Base-by-base conservation (phyloP, 2,113 vertebrate genomes). In the Gracilinanus agilis region DNA sequence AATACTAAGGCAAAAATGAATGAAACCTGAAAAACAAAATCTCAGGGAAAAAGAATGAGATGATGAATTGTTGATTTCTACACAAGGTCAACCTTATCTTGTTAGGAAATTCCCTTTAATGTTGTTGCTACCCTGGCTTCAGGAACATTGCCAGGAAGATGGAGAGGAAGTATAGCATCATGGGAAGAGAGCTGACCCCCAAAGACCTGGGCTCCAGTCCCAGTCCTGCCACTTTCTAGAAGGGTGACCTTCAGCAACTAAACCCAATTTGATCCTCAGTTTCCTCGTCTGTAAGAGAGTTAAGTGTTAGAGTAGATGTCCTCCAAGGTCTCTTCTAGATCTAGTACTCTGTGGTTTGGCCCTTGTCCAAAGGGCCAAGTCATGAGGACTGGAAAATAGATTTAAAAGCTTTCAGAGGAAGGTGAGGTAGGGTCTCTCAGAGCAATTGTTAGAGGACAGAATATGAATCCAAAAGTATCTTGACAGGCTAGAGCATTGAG, bases 31-130 rank as follows among this genome's bases (percentile, higher is more conserved):
- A 44, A 83, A 83, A 55, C 27, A 40, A 83, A 3, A 44, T 44
- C 29, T 93, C 92, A 92, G 93, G 90, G 95, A 53, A 53, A 88
- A 54, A 95, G 16, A 91, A 93, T 29, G 40, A 54, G 0, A 0
- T 5, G 53, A 40, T 19, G 40, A 44, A 55, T 54, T 55, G 44
- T 67, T 53, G 67, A 90, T 24, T 93, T 55, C 90, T 12, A 92
- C 67, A 90, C 61, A 24, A 55, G 44, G 61, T 44, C 89, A 9
- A 75, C 19, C 11, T 67, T 61, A 44, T 90, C 92, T 94, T 88
- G 75, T 94, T 53, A 7, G 44, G 90, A 93, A 89, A 53, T 55
- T 92, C 49, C 58, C 83, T 96, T 89, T 90, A 88, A 24, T 94
- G 96, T 93, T 54, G 54, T 67, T 90, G 90, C 3, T 27, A 0